These are phyloP conservation scores for Cetonia aurata DNA, from an alignment of 2,888 invertebrate species.

Conservation along the genomic window DNA sequence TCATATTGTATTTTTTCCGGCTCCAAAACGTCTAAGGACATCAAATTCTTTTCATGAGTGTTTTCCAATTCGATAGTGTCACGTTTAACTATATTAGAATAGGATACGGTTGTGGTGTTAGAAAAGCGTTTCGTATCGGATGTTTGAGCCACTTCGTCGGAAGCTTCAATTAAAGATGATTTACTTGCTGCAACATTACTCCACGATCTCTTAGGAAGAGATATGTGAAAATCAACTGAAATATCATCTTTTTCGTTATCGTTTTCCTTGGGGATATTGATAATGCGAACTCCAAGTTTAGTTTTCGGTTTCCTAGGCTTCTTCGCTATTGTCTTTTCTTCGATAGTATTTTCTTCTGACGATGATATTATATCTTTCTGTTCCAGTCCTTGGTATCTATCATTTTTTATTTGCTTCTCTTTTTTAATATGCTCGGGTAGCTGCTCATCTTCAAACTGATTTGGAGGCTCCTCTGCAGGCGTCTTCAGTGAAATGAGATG, in stretches of 20 bases:
- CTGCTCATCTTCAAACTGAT: conserved; percentile 22
- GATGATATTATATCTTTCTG: conserved; percentile 50
- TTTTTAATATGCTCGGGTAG: conserved; percentile 8
- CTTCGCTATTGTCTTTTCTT: conserved; percentile 49
- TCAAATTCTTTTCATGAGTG: neutral
- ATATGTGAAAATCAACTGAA: conserved; percentile 49
- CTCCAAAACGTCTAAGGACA: conserved; percentile 37
- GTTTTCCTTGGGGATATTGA: conserved; percentile 49
- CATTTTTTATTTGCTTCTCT: conserved; percentile 32
- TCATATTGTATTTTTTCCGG: conserved; percentile 44
- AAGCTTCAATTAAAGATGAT: conserved; percentile 63
- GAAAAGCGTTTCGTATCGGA: conserved; percentile 27
- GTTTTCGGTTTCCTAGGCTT: conserved; percentile 63
- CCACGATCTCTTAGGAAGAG: conserved; percentile 68
- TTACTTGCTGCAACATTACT: conserved; percentile 68
- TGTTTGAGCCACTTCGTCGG: conserved; percentile 52
- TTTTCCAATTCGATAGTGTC: conserved; percentile 45
- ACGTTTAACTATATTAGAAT: conserved; percentile 45
- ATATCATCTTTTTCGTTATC: conserved; percentile 46
- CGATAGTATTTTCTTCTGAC: conserved; percentile 47
- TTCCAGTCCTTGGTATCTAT: conserved; percentile 49
- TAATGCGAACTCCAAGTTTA: conserved; percentile 64
- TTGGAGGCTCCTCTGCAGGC: conserved; percentile 1
- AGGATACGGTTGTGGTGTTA: conserved; percentile 44
- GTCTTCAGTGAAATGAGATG: conserved; percentile 29